Conservation (phyloP, 2,797 vertebrate species). For the Pseudotriccus pelzelni region DNA sequence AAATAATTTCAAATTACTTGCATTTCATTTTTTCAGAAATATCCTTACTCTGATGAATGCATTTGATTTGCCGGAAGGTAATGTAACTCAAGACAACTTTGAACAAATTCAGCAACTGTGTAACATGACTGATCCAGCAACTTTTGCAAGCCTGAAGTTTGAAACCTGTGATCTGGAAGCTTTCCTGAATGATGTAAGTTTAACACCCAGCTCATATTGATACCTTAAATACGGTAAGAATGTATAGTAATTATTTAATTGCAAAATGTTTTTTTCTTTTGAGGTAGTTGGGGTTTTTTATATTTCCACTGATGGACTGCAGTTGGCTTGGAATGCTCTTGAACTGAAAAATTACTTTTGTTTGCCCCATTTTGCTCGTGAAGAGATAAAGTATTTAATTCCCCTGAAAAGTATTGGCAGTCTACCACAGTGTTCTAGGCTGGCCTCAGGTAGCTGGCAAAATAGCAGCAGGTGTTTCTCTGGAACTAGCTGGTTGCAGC, state of each 20-base stretch:
- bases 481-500: background rate
- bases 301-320: background rate
- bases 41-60: conserved; percentile 85
- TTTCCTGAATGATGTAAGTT: conserved; percentile 85
- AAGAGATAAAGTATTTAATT: background rate
- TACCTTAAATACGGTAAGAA: background rate
- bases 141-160: conserved; percentile 76
- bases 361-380: background rate
- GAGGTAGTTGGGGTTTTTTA: background rate
- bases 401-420: background rate
- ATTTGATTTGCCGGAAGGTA: conserved; percentile 85
- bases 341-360: background rate
- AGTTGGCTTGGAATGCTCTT: background rate
- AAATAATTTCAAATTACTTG: background rate
- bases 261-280: background rate
- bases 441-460: background rate
- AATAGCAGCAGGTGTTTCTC: background rate
- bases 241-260: background rate
- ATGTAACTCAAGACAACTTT: conserved; percentile 83
- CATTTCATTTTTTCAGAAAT: conserved; percentile 78
- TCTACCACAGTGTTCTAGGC: background rate
- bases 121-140: conserved; percentile 64
- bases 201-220: background rate
- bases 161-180: conserved; percentile 79
- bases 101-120: conserved; percentile 56